phyloP scores from a whole-genome alignment of 92 coral and sea anemone genomes.

The Chrysogorgia sp. region DNA sequence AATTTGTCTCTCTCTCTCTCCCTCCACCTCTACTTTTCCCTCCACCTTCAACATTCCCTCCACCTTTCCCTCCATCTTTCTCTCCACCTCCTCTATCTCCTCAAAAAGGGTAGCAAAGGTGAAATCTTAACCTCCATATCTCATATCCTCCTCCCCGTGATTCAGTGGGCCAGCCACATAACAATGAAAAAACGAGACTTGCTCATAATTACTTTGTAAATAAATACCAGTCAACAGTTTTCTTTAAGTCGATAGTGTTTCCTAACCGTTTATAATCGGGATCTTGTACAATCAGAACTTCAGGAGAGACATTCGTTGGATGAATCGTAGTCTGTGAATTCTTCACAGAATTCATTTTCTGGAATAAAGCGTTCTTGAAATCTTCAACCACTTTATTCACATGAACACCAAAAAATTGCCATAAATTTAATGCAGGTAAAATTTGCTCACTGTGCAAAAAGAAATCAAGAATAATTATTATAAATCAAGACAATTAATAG shows the following conservation, averaged over 20 bases:
- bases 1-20: too few species aligned
- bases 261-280: conserved; percentile 66
- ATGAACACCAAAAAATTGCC: conserved; percentile 90
- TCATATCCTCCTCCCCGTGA: too few species aligned
- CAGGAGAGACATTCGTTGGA: conserved; percentile 17
- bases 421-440: conserved; percentile 72
- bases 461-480: not conserved
- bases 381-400: conserved; percentile 70
- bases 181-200: too few species aligned
- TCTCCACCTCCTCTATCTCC: too few species aligned
- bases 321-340: conserved; percentile 14
- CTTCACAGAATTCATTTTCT: conserved; percentile 37
- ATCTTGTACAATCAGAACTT: conserved; percentile 40
- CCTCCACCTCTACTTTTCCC: too few species aligned
- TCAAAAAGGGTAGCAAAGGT: too few species aligned
- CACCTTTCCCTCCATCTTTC: too few species aligned
- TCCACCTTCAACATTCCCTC: too few species aligned
- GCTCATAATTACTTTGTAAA: conserved; percentile 60
- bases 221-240: conserved; percentile 76
- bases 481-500: not conserved
- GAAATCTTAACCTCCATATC: too few species aligned
- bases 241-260: conserved; percentile 68
- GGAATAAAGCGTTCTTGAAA: conserved; percentile 72
- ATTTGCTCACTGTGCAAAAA: conserved; percentile 64
- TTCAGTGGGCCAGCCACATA: too few species aligned